Conservation (phyloP, 2,888 invertebrate species). For the Catocala nupta region DNA sequence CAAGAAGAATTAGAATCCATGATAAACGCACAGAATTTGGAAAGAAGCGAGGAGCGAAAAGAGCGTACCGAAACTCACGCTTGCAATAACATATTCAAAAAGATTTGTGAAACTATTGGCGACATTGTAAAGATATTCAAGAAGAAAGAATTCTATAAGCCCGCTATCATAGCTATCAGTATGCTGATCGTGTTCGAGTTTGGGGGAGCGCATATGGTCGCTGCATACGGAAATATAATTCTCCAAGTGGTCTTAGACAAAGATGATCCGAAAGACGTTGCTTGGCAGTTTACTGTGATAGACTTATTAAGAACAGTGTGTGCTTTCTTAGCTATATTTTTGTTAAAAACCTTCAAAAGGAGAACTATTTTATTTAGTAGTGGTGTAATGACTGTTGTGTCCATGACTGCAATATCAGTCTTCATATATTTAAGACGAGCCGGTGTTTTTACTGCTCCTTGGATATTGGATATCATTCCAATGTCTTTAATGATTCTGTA, state of each 20-base stretch:
- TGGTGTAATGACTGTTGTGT: conserved; percentile 76
- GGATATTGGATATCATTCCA: conserved; percentile 72
- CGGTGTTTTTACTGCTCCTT: conserved; percentile 64
- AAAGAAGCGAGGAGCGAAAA: conserved; percentile 61
- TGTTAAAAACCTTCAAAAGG: conserved; percentile 75
- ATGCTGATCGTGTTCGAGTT: conserved; percentile 83
- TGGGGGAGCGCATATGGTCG: conserved; percentile 82
- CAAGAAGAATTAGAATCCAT: conserved; percentile 78
- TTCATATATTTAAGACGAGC: conserved; percentile 78
- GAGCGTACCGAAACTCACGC: conserved; percentile 54
- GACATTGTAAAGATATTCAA: conserved; percentile 75
- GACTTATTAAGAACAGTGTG: conserved; percentile 89
- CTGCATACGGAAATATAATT: conserved; percentile 81
- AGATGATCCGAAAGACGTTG: conserved; percentile 69
- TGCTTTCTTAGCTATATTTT: conserved; percentile 86
- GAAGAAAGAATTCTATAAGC: conserved; percentile 82
- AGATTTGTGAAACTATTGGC: conserved; percentile 65
- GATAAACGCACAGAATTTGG: conserved; percentile 75
- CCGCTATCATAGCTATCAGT: conserved; percentile 79
- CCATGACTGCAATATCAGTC: conserved; percentile 71
- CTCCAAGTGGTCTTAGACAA: conserved; percentile 76
- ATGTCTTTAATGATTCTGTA: conserved; percentile 78
- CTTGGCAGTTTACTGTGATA: conserved; percentile 89
- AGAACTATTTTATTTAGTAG: conserved; percentile 78
- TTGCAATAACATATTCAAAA: conserved; percentile 63